phyloP scores from a whole-genome alignment of 2,113 vertebrate species.

The Danio rerio region GRCz12tu NC_133178.1:7353501-7354000 shows the following conservation, averaged over 20 bases:
- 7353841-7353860: conserved; percentile 30
- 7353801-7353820: conserved; percentile 13
- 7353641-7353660: conserved; percentile 25
- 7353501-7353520: no score
- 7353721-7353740: conserved; percentile 34
- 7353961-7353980: background rate
- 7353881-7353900: no score
- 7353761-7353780: conserved; percentile 48
- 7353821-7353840: conserved; percentile 8
- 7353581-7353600: background rate
- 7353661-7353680: conserved; percentile 27
- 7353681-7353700: conserved; percentile 21
- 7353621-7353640: background rate
- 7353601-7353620: conserved; percentile 31
- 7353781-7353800: conserved; percentile 47
- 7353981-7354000: background rate
- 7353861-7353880: background rate
- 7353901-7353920: no score
- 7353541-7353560: conserved; percentile 3
- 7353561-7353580: background rate
- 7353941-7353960: background rate
- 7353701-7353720: background rate
- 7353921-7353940: no score
- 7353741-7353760: conserved; percentile 21
- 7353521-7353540: background rate